Percentiles rank a stretch among this genome's conserved stretches.
Conservation (phyloP, 2,888 invertebrate species). For the Napeogenes inachia region DNA sequence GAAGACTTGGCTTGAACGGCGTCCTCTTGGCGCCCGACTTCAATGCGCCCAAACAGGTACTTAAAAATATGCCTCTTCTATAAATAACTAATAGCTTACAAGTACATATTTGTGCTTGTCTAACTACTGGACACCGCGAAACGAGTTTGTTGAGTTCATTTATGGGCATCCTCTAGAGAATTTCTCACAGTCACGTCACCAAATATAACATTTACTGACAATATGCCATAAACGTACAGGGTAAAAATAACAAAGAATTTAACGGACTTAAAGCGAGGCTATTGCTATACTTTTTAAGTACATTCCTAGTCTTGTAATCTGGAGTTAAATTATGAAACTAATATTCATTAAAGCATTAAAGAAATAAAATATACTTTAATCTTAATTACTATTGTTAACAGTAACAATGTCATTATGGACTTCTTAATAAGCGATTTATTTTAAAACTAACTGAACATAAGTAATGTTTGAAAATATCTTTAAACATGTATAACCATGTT, state of each 20-base stretch:
- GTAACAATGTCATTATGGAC: no score
- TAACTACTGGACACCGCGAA: constrained; percentile 9
- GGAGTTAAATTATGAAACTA: no score
- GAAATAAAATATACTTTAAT: no score
- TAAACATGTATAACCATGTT: no score
- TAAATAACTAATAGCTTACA: constrained; percentile 17
- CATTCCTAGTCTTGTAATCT: no score
- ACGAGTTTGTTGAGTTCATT: constrained; percentile 2
- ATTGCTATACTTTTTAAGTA: no score
- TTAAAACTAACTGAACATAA: no score
- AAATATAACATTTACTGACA: background rate
- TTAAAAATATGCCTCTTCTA: constrained; percentile 21
- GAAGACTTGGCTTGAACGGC: background rate
- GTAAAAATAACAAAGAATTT: background rate
- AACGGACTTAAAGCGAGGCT: no score
- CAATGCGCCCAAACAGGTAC: constrained; percentile 17
- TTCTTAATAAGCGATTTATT: no score
- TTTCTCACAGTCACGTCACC: constrained; percentile 2
- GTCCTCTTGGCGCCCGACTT: constrained; percentile 4
- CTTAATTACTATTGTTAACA: no score
- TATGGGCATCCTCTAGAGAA: constrained; percentile 1
- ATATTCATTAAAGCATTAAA: no score
- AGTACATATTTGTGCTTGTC: constrained; percentile 8
- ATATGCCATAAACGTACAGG: background rate
- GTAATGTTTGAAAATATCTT: no score